Evolutionary conservation across 2,888 invertebrate genomes (phyloP), one percentile per base, ranked within the genome.

Genomic region (Arrhopalites spinosus): DNA sequence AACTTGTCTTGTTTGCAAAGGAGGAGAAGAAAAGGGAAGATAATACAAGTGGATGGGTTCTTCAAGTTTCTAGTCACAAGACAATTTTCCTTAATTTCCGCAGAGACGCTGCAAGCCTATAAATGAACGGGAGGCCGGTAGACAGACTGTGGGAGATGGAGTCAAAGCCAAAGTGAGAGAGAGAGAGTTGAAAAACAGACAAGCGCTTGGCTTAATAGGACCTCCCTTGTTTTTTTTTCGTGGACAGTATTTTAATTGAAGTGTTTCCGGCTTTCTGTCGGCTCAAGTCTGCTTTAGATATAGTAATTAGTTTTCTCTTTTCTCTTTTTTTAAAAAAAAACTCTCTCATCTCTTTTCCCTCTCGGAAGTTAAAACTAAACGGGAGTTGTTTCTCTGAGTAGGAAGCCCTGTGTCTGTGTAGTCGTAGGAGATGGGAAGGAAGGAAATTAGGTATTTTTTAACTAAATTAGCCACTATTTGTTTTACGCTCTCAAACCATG

Each of bases 181-280:
- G 56, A 47, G 53, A 56, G 17, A 56, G 36, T n/a, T n/a, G n/a
- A n/a, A 30, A 27, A 30, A 53, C 30, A 29, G 50, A 47, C 27
- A n/a, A 45, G 27, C 13, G 66, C 47, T 73, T 73, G 47, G 30
- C 66, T 73, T 64, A 47, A 66, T 66, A 47, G 45, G 36, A 15
- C 64, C 36, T 30, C 47, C 45, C 53, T 64, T 74, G 67, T 78
- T 72, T 61, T 76, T 76, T 74, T 71, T 47, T 56, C 71, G 66
- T 66, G 73, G 75, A 75, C 75, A 79, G 77, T 71, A 76, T 75
- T 77, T 79, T 79, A 79, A 79, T 79, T 79, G 79, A 79, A 79
- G 77, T 79, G 79, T 75, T 79, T 79, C 76, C 79, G 75, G 74
- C 73, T 71, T 68, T 76, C 56, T 59, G 59, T 68, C 45, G 68